Evolutionary conservation across 2,113 vertebrate genomes (phyloP), one percentile per base, ranked within the genome.

Genomic region (Dicentrarchus labrax): DNA sequence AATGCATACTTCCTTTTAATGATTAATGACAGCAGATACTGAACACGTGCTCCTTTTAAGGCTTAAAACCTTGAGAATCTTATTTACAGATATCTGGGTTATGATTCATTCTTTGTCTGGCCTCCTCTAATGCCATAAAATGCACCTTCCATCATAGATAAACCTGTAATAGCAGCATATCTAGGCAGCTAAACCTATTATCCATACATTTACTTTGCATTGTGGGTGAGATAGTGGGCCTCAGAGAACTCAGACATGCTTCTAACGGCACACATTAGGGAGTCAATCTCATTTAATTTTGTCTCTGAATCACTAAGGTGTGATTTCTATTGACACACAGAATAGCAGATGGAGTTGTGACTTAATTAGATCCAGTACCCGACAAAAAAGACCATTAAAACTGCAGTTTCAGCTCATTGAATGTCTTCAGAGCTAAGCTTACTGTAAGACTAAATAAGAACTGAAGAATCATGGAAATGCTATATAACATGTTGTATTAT

Each of bases 151-250:
- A 88, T 91, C 89, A 84, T 61, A 86, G 89, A 90, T 87, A 87
- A 90, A 91, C 81, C 83, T 78, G 85, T 83, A 86, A 89, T 39
- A 70, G 89, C 82, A 72, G 77, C 77, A 75, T 71, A 81, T 90
- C 66, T 54, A n/a, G 70, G 47, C 47, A 41, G 86, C 88, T 91
- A 92, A 94, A 85, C 68, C 59, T 68, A 91, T 91, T 94, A 91
- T 56, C 82, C 45, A 67, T 87, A 84, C 91, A 83, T 87, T 91
- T 89, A 54, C 72, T 85, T 86, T 87, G 80, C 75, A 87, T 89
- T 76, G 85, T 72, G 88, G 68, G 76, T 60, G 60, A 89, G 81
- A 84, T 62, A 62, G 82, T 38, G 54, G 19, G 71, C 84, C 70
- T 48, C 1, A 1, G 73, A 83, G 86, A 84, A 77, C 75, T 66